phyloP scores from a whole-genome alignment of 1,140 invertebrate genomes.

The Thaumatotibia leucotreta region DNA sequence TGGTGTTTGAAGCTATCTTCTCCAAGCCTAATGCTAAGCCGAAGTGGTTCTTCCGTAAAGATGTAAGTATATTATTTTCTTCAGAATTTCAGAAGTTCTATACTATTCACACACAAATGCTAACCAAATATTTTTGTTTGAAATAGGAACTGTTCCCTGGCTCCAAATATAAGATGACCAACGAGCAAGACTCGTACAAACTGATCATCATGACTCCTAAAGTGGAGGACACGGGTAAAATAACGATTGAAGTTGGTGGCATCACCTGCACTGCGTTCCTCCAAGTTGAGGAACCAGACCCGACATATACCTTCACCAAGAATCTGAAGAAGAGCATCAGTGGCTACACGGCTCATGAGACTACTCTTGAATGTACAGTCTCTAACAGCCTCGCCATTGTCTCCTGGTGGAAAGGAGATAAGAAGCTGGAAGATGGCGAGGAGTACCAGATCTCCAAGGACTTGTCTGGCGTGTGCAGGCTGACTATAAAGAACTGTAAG shows the following conservation, averaged over 20 bases:
- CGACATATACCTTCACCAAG: slow-evolving; percentile 94
- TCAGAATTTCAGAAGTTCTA: background rate
- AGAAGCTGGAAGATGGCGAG: slow-evolving; percentile 87
- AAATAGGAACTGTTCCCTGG: slow-evolving; percentile 92
- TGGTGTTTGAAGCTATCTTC: slow-evolving; percentile 92
- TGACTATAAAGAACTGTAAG: slow-evolving; percentile 90
- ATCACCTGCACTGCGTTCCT: slow-evolving; percentile 92
- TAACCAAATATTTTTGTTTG: slow-evolving; percentile 6
- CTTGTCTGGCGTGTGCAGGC: slow-evolving; percentile 91
- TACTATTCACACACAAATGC: background rate
- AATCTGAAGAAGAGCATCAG: slow-evolving; percentile 91
- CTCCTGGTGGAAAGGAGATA: slow-evolving; percentile 94
- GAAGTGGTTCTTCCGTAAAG: slow-evolving; percentile 94
- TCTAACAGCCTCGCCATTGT: slow-evolving; percentile 96
- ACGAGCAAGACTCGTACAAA: slow-evolving; percentile 93
- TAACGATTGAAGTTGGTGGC: slow-evolving; percentile 96
- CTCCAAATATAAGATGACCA: slow-evolving; percentile 95
- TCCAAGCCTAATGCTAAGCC: slow-evolving; percentile 94
- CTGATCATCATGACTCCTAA: slow-evolving; percentile 94
- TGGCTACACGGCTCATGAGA: slow-evolving; percentile 93
- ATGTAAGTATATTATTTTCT: slow-evolving; percentile 81
- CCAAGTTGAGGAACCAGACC: slow-evolving; percentile 97
- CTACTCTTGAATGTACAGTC: slow-evolving; percentile 93
- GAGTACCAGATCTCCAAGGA: slow-evolving; percentile 92
- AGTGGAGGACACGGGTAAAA: slow-evolving; percentile 98